phyloP scores from a whole-genome alignment of 92 coral and sea anemone species.

The Plumapathes pennacea region DNA sequence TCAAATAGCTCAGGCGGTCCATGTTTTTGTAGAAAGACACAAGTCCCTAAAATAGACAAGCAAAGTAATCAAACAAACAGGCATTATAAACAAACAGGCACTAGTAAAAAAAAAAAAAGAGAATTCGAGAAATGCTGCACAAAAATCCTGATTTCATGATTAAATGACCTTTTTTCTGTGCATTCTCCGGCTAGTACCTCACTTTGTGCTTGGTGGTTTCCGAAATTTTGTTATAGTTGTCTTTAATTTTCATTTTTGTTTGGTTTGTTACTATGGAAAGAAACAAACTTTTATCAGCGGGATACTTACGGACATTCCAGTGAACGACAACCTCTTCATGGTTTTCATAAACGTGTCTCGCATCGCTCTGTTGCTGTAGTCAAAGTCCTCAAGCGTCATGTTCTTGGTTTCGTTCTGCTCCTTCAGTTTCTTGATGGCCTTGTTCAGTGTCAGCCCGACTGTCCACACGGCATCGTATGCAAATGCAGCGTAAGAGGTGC shows the following conservation, averaged over 20 bases:
- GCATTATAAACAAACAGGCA: not conserved
- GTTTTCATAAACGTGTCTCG: constrained; percentile 50
- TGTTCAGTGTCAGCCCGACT: constrained; percentile 64
- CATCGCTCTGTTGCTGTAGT: constrained; percentile 61
- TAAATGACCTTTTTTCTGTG: too few species aligned
- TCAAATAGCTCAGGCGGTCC: constrained; percentile 59
- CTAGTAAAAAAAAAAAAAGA: too few species aligned
- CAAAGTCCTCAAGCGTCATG: constrained; percentile 53
- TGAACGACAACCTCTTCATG: constrained; percentile 36
- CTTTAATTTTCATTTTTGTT: not conserved
- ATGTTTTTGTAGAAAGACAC: constrained; percentile 57
- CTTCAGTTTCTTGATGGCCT: constrained; percentile 41
- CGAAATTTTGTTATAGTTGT: not conserved
- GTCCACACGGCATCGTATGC: constrained; percentile 83
- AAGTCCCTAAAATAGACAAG: constrained; percentile 42
- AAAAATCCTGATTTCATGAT: too few species aligned
- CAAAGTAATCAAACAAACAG: not conserved
- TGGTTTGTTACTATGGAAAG: too few species aligned
- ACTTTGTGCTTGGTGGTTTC: not conserved
- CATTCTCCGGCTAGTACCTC: too few species aligned
- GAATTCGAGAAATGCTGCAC: too few species aligned
- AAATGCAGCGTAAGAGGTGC: constrained; percentile 59
- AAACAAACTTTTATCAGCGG: too few species aligned
- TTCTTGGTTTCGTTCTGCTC: constrained; percentile 59
- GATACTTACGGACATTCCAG: constrained; percentile 85